A percentile compares a stretch with the other conserved stretches of the same genome.
Conservation (phyloP, 2,888 invertebrate species). For the Aphidius colemani region DNA sequence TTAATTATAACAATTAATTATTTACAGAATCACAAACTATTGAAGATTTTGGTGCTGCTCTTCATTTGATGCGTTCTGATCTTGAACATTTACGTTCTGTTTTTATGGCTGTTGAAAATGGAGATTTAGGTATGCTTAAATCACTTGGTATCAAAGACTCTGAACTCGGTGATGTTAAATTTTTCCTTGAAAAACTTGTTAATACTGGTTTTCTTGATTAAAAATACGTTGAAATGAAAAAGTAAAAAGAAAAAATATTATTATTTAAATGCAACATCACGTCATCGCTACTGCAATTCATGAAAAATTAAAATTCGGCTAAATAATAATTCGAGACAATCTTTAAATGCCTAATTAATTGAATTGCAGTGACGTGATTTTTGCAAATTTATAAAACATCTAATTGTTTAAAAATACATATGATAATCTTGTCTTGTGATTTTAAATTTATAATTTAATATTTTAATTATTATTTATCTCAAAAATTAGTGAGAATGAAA, state of each 20-base stretch:
- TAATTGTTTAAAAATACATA: background rate
- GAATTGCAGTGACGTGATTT: constrained; percentile 19
- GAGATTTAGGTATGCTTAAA: constrained; percentile 91
- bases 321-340: too few relatives aligned
- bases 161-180: constrained; percentile 92
- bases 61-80: constrained; percentile 84
- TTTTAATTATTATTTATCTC: constrained; percentile 4
- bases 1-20: background rate
- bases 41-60: constrained; percentile 89
- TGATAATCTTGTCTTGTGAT: too few relatives aligned
- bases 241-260: background rate
- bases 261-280: background rate
- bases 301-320: too few relatives aligned
- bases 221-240: constrained; percentile 45
- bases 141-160: constrained; percentile 94
- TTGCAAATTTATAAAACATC: background rate
- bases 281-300: constrained; percentile 31
- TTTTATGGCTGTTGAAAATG: constrained; percentile 94
- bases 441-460: too few relatives aligned
- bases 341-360: background rate
- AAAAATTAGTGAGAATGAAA: constrained; percentile 19
- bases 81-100: constrained; percentile 91
- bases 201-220: constrained; percentile 96
- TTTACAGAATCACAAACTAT: constrained; percentile 88
- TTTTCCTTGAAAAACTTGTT: constrained; percentile 93